These are phyloP conservation scores for Dascyllus trimaculatus DNA, from an alignment of 2,113 vertebrate species.

Conservation along the genomic window DNA sequence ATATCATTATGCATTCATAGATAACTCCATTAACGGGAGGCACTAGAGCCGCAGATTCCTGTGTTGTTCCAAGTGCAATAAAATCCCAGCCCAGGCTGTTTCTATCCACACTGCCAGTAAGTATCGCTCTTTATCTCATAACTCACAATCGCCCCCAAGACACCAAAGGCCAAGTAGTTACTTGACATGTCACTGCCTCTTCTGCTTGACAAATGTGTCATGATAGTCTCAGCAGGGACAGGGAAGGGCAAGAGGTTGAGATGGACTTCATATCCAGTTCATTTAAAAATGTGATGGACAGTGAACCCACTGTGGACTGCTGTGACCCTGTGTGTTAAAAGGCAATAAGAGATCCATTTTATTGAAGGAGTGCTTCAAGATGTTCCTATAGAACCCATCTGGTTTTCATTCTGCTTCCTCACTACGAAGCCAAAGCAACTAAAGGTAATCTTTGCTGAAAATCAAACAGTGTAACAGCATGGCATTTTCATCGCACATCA, in stretches of 20 bases:
- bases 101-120: slow-evolving; percentile 40
- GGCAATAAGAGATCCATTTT: slow-evolving; percentile 69
- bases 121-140: slow-evolving; percentile 72
- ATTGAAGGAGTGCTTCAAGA: slow-evolving; percentile 64
- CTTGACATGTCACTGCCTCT: slow-evolving; percentile 67
- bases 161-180: slow-evolving; percentile 70
- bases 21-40: slow-evolving; percentile 26
- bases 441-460: slow-evolving; percentile 57
- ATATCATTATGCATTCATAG: slow-evolving; percentile 38
- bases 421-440: slow-evolving; percentile 20
- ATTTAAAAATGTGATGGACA: slow-evolving; percentile 77
- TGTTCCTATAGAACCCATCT: slow-evolving; percentile 46
- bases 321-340: slow-evolving; percentile 71
- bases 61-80: slow-evolving; percentile 23
- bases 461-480: slow-evolving; percentile 65
- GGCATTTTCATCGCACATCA: slow-evolving; percentile 52
- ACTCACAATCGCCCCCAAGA: slow-evolving; percentile 72
- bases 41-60: slow-evolving; percentile 17
- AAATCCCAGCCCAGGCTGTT: slow-evolving; percentile 29
- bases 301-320: slow-evolving; percentile 50
- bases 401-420: slow-evolving; percentile 29
- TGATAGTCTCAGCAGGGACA: slow-evolving; percentile 57
- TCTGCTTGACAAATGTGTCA: slow-evolving; percentile 71
- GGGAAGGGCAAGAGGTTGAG: slow-evolving; percentile 58
- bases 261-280: slow-evolving; percentile 72